Percentiles rank a stretch among this genome's conserved stretches.
phyloP scores from a whole-genome alignment of 2,113 vertebrate genomes.

The Daboia siamensis region DNA sequence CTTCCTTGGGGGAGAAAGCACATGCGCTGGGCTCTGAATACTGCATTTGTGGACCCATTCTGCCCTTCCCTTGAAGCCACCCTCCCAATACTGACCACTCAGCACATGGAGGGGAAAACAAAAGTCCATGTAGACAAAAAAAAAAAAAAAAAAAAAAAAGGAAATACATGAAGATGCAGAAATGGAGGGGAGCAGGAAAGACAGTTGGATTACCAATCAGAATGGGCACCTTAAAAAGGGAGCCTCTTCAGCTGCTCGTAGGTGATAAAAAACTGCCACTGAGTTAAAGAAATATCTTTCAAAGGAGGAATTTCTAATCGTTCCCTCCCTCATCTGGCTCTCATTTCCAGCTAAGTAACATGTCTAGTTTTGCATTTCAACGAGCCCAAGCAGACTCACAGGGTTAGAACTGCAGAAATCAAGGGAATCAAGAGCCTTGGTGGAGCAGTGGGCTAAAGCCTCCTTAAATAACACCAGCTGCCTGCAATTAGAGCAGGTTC shows the following conservation, averaged over 20 bases:
- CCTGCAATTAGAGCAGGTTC: too few relatives aligned
- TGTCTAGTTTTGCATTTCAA: not conserved
- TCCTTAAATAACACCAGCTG: too few relatives aligned
- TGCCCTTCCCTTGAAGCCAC: slow-evolving; percentile 19
- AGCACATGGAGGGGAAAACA: slow-evolving; percentile 26
- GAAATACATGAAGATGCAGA: slow-evolving; percentile 40
- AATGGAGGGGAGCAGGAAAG: slow-evolving; percentile 29
- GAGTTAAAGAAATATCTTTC: slow-evolving; percentile 68
- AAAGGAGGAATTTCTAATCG: not conserved
- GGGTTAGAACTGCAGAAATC: not conserved
- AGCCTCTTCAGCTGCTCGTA: slow-evolving; percentile 95
- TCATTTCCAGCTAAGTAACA: not conserved
- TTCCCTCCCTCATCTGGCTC: not conserved
- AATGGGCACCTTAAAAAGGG: slow-evolving; percentile 75
- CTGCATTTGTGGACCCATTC: slow-evolving; percentile 13
- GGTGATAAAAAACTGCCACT: slow-evolving; percentile 92
- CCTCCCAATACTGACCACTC: slow-evolving; percentile 39
- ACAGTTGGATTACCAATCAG: slow-evolving; percentile 21
- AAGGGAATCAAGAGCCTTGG: too few relatives aligned
- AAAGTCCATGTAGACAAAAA: slow-evolving; percentile 4
- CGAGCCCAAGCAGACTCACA: not conserved
- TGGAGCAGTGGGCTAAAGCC: too few relatives aligned
- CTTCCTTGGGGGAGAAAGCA: slow-evolving; percentile 35
- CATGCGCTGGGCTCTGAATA: slow-evolving; percentile 18
- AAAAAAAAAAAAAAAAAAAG: slow-evolving; percentile 30